Evolutionary conservation across 2,888 invertebrate genomes (phyloP).

Genomic region (Dichetophora obliterata): DNA sequence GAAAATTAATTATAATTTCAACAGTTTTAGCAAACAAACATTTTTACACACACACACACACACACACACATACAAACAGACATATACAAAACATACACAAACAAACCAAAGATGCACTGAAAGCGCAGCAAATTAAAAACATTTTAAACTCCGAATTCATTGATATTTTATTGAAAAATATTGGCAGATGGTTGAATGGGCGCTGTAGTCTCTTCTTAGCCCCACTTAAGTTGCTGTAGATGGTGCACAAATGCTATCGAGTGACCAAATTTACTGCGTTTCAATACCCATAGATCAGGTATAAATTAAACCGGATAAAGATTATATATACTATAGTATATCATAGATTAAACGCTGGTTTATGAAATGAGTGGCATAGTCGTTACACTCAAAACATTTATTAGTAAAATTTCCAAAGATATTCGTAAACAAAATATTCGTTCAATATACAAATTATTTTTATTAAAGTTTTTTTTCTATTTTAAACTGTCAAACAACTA

Average conservation of each 20-base stretch:
- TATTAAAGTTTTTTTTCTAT: no score
- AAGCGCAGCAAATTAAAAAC: not conserved
- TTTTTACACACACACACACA: not conserved
- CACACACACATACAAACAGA: not conserved
- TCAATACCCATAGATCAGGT: no score
- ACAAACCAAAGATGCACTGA: not conserved
- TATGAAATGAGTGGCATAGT: not conserved
- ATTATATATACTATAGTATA: no score
- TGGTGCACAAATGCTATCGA: no score
- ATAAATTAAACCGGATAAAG: no score
- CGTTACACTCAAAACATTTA: no score
- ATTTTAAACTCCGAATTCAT: not conserved
- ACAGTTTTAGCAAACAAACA: no score
- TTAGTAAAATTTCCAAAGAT: no score
- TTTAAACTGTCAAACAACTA: no score
- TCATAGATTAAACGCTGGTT: not conserved
- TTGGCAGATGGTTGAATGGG: constrained; percentile 5
- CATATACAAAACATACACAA: not conserved
- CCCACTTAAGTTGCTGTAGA: not conserved
- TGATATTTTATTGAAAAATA: not conserved
- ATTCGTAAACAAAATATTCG: no score
- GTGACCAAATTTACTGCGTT: no score
- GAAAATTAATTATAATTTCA: not conserved
- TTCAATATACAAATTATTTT: no score
- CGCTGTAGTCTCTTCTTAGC: not conserved